A percentile compares a stretch with the other conserved stretches of the same genome.
phyloP scores from a whole-genome alignment of 2,888 invertebrate species.

The Lamproptera curius region DNA sequence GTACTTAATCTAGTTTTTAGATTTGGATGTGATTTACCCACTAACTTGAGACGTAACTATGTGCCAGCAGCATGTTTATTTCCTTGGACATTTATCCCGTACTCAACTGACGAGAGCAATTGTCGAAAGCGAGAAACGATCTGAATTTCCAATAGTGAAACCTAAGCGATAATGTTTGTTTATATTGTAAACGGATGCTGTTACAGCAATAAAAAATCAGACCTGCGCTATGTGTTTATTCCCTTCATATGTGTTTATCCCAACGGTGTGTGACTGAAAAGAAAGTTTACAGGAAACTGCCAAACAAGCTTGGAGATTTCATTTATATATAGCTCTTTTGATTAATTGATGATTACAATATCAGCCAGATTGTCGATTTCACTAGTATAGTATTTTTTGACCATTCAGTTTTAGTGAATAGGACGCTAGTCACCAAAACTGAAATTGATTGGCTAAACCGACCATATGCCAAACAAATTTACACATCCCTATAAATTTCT shows the following conservation, averaged over 20 bases:
- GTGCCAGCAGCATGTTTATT: conserved; percentile 39
- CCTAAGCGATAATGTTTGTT: conserved; percentile 69
- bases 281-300: too few species aligned
- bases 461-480: too few species aligned
- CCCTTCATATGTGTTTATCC: conserved; percentile 26
- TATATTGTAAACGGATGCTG: conserved; percentile 72
- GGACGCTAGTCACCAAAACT: too few species aligned
- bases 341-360: too few species aligned
- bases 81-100: conserved; percentile 34
- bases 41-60: conserved; percentile 22
- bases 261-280: too few species aligned
- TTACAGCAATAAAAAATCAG: conserved; percentile 76
- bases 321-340: too few species aligned
- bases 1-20: conserved; percentile 67
- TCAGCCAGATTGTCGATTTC: too few species aligned
- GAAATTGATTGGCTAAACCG: too few species aligned
- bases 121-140: conserved; percentile 58
- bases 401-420: too few species aligned
- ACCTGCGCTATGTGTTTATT: conserved; percentile 48
- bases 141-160: conserved; percentile 66
- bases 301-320: too few species aligned
- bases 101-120: conserved; percentile 33
- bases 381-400: too few species aligned
- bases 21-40: conserved; percentile 41
- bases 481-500: too few species aligned